Percentiles rank a stretch among this genome's conserved stretches.
Evolutionary conservation across 2,113 vertebrate genomes (phyloP).

Genomic region (Polyodon spathula): DNA sequence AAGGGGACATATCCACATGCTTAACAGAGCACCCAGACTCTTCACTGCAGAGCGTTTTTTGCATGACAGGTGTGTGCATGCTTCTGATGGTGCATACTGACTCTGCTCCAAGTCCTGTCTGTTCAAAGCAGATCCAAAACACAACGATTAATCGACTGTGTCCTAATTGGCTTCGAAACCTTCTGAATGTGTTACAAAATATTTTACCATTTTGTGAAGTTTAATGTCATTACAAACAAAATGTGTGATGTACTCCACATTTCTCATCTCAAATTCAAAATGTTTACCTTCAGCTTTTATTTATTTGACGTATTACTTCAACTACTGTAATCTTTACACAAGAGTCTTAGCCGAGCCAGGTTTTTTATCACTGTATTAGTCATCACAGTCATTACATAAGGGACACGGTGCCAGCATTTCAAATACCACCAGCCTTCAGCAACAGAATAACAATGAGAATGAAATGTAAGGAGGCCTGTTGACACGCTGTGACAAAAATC

Average conservation of each 20-base stretch:
- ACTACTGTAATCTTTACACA: slow-evolving; percentile 30
- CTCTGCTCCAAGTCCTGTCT: too few relatives aligned
- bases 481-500: slow-evolving; percentile 24
- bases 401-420: slow-evolving; percentile 42
- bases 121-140: too few relatives aligned
- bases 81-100: too few relatives aligned
- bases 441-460: slow-evolving; percentile 44
- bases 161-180: too few relatives aligned
- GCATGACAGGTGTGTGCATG: too few relatives aligned
- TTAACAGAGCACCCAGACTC: too few relatives aligned
- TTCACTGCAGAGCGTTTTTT: too few relatives aligned
- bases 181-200: too few relatives aligned
- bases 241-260: slow-evolving; percentile 19
- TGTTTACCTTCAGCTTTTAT: slow-evolving; percentile 31
- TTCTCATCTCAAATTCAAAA: slow-evolving; percentile 11
- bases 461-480: slow-evolving; percentile 24
- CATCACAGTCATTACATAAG: slow-evolving; percentile 50
- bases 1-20: too few relatives aligned
- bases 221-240: too few relatives aligned
- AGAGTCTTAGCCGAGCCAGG: slow-evolving; percentile 39
- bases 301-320: slow-evolving; percentile 31
- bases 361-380: slow-evolving; percentile 48
- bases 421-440: slow-evolving; percentile 46
- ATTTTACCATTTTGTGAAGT: too few relatives aligned
- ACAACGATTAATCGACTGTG: too few relatives aligned